Conservation (phyloP, 1,140 invertebrate species). For the Papilio dardanus region DNA sequence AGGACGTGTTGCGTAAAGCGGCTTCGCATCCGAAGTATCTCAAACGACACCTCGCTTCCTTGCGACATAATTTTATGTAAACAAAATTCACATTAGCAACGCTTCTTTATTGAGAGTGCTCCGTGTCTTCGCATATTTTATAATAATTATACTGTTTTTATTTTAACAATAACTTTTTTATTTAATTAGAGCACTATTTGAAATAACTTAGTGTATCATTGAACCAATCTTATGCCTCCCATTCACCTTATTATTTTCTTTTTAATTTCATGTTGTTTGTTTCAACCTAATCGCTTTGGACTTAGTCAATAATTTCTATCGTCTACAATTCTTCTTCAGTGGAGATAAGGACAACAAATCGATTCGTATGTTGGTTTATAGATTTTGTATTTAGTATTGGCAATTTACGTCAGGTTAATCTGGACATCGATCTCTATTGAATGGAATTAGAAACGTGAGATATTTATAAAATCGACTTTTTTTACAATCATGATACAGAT, state of each 20-base stretch:
- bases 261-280: too few relatives aligned
- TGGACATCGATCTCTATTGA: not conserved
- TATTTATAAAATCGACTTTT: not conserved
- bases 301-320: too few relatives aligned
- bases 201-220: too few relatives aligned
- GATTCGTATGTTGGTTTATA: too few relatives aligned
- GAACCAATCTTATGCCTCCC: too few relatives aligned
- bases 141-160: conserved; percentile 67
- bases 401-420: not conserved
- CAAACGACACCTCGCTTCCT: conserved; percentile 57
- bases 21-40: conserved; percentile 47
- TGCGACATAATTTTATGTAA: conserved; percentile 78
- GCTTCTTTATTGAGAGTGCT: conserved; percentile 64
- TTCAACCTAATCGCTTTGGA: too few relatives aligned
- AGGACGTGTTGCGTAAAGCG: conserved; percentile 64
- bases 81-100: conserved; percentile 77
- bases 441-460: not conserved
- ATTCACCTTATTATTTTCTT: too few relatives aligned
- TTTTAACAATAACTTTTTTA: too few relatives aligned
- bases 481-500: not conserved
- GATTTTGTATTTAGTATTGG: too few relatives aligned
- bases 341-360: too few relatives aligned
- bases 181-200: too few relatives aligned
- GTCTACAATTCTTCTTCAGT: too few relatives aligned
- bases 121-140: conserved; percentile 62